These are phyloP conservation scores for Latrodectus hesperus DNA, from an alignment of 2,888 invertebrate genomes.

Conservation along the genomic window DNA sequence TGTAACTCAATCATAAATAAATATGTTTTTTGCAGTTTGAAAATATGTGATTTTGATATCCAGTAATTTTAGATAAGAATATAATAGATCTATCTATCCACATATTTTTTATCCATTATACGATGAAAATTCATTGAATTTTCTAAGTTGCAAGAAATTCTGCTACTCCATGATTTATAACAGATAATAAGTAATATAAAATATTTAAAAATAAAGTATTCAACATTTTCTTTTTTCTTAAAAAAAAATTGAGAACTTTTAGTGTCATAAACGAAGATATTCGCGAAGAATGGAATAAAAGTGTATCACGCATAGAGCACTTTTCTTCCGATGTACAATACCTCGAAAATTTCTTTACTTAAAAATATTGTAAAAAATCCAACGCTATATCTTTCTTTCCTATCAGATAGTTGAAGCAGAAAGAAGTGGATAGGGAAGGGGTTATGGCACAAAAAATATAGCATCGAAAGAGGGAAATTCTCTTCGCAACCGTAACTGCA, in stretches of 20 bases:
- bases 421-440: not conserved
- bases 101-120: no score
- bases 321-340: not conserved
- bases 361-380: not conserved
- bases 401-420: slow-evolving; percentile 22
- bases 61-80: no score
- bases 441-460: slow-evolving; percentile 4
- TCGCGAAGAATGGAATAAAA: not conserved
- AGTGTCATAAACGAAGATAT: not conserved
- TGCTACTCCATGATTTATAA: no score
- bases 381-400: slow-evolving; percentile 18
- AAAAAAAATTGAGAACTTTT: not conserved
- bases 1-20: no score
- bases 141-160: no score
- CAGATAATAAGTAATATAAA: no score
- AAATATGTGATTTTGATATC: no score
- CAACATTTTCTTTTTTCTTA: not conserved
- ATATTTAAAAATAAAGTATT: no score
- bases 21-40: no score
- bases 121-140: no score
- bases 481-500: slow-evolving; percentile 16
- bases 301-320: not conserved
- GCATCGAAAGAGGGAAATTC: not conserved
- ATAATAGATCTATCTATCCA: no score
- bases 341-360: slow-evolving; percentile 1